A percentile compares a stretch with the other conserved stretches of the same genome.
Conservation (phyloP, 30 jellyfish, hydroid and myxozoan genomes). For the Pseudorhiza aurosa region DNA sequence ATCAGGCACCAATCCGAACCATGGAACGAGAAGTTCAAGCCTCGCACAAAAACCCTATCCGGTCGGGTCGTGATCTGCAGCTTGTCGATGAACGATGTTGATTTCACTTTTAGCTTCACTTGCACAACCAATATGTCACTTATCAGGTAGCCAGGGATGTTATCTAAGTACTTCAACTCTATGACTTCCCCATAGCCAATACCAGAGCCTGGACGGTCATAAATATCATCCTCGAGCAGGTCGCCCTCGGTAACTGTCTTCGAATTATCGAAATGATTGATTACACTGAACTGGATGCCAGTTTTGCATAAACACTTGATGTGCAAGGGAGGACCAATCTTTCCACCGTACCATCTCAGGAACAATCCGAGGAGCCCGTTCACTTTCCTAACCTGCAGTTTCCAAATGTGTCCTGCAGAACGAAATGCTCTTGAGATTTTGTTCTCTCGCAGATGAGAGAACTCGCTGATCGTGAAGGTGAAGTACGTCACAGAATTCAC, state of each 20-base stretch:
- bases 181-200: conserved; percentile 88
- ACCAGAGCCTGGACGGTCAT: conserved; percentile 81
- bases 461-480: conserved; percentile 40
- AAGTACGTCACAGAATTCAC: conserved; percentile 37
- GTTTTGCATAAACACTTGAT: conserved; percentile 71
- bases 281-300: conserved; percentile 52
- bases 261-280: conserved; percentile 61
- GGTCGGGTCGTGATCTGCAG: conserved; percentile 34
- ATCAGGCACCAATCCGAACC: conserved; percentile 77
- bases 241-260: conserved; percentile 71
- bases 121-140: conserved; percentile 67
- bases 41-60: conserved; percentile 43
- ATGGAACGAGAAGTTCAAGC: conserved; percentile 38
- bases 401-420: conserved; percentile 92
- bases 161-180: conserved; percentile 28
- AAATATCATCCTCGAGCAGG: conserved; percentile 72
- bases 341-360: conserved; percentile 88
- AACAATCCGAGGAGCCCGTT: conserved; percentile 85
- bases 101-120: conserved; percentile 46
- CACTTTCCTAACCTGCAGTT: conserved; percentile 76
- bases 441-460: conserved; percentile 19
- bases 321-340: conserved; percentile 18
- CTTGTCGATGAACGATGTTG: conserved; percentile 68
- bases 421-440: conserved; percentile 73
- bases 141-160: conserved; percentile 77